Evolutionary conservation across 2,797 vertebrate genomes (phyloP), one percentile per base, ranked within the genome.

Genomic region (Gymnothorax reevesii): DNA sequence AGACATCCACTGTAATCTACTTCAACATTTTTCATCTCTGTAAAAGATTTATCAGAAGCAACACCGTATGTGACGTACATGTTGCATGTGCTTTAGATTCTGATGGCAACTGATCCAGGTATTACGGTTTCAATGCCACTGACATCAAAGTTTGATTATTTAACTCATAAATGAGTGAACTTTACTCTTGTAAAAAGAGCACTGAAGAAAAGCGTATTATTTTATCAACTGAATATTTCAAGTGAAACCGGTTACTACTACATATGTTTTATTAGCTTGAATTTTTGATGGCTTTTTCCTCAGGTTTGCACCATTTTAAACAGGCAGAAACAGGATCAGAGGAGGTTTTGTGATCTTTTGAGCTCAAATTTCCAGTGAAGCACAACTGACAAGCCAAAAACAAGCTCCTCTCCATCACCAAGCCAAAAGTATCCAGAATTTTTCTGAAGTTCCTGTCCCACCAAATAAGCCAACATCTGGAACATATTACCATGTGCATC

Each of bases 391-490:
- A 80, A 80, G 49, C 49, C 77, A 55, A 55, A 80, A 54, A 55
- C 49, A 80, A 55, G 49, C 55, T n/a, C 77, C 17, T 77, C 73
- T 80, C 49, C 49, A 17, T n/a, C 25, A 7, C 49, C 52, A 80
- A 55, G 52, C 20, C 77, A 49, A 80, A 80, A 80, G 55, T 20
- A 54, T 54, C 52, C 77, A 22, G 52, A 2, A 80, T 20, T 80
- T 22, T 80, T 77, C 77, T 54, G 77, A 55, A 55, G 77, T 22
- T 54, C 52, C 75, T 54, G 49, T 79, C 17, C 75, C 75, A 79
- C 42, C 49, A 12, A 9, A 42, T 55, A 80, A 52, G 77, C 77
- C 49, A 52, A 80, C 77, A 80, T 80, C 77, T 80, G 77, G 77
- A 80, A 77, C 12, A 20, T 22, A 80, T 80, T 22, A 20, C 73